Percentiles rank a stretch among this genome's conserved stretches.
These are phyloP conservation scores for Nezara viridula DNA, from an alignment of 2,888 invertebrate species.

Conservation along the genomic window DNA sequence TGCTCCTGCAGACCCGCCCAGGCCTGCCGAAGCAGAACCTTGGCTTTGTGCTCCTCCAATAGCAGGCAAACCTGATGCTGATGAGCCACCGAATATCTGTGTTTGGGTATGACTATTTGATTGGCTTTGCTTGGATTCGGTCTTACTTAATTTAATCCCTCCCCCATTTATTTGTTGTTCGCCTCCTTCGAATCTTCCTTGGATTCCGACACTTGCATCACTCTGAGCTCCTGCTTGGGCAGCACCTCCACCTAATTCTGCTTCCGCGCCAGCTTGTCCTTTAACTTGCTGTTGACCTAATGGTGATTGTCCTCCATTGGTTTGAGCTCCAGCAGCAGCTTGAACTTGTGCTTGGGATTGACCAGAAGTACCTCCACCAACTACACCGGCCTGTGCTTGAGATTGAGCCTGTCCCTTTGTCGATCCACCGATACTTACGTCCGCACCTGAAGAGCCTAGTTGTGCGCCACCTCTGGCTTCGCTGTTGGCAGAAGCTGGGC, in stretches of 20 bases:
- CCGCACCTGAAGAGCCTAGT: no score
- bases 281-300: no score
- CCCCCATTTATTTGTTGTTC: background rate
- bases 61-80: background rate
- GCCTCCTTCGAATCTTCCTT: background rate
- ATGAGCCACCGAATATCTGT: background rate
- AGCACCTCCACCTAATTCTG: background rate
- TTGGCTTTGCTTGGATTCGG: background rate
- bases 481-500: no score
- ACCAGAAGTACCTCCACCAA: no score
- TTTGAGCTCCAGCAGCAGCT: background rate
- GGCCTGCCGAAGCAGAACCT: background rate
- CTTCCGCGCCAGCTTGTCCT: background rate
- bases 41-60: background rate
- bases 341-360: background rate
- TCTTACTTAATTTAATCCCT: background rate
- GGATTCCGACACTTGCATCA: background rate
- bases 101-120: background rate
- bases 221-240: background rate
- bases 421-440: no score
- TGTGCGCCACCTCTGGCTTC: no score
- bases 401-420: no score
- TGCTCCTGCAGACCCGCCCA: background rate
- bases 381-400: no score
- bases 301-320: background rate